Evolutionary conservation across 2,113 vertebrate species (phyloP), one percentile per base, ranked within the genome.

Genomic region (Chionodraco myersi): DNA sequence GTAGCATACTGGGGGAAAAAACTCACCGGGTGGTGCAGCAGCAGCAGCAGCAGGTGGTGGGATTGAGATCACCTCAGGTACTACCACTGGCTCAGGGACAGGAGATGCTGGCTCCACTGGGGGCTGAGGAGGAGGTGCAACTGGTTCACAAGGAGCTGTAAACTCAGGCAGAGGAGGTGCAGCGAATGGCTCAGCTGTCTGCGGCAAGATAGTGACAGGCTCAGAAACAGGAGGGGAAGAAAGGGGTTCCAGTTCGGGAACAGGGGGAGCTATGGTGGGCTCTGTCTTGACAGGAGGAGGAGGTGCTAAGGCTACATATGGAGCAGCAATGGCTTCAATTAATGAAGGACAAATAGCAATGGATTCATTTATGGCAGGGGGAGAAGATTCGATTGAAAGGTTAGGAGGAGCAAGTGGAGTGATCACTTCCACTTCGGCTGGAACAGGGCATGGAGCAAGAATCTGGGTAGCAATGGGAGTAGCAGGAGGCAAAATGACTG

Each of bases 21-120:
- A 93, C 93, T 94, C 82, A 95, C 94, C 92, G 15, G 77, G 47
- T 57, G 83, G 82, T 76, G 86, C 18, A 2, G 79, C 59, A 2
- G 79, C 21, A 21, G 21, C 59, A 73, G 88, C 53, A 79, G 80
- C 56, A 59, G 90, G 69, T 59, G 88, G 74, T 57, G 88, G 80
- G 6, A 75, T 71, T 11, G 64, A 67, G 72, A 18, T 70, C 0
- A 60, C 61, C 67, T 86, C 80, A 45, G 80, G 68, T 8, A 18
- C 82, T 41, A 73, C 73, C 51, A 59, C 71, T 78, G 86, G 83
- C 64, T 90, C 80, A 11, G 79, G 70, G 16, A 61, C 83, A 69
- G 88, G 76, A 79, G 79, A 47, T 49, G 71, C 72, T 75, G 90
- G 77, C 57, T 88, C 82, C 30, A 80, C 74, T 61, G 59, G 53